These are phyloP conservation scores for Columba guinea DNA, from an alignment of 2,797 vertebrate species.

Conservation along the genomic window DNA sequence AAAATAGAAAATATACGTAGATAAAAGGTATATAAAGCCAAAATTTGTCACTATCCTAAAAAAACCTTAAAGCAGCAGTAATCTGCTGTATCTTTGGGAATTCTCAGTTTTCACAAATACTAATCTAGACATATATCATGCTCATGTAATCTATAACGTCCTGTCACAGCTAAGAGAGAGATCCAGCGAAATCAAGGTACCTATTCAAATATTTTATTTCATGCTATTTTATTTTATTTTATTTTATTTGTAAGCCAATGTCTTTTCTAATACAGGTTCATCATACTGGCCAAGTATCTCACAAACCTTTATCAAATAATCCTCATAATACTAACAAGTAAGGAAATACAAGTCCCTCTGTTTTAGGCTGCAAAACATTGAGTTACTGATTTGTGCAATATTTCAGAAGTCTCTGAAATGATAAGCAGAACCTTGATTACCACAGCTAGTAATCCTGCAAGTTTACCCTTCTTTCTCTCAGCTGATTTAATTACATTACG, in stretches of 20 bases:
- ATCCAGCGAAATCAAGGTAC: neutral
- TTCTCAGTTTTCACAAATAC: neutral
- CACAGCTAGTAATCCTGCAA: neutral
- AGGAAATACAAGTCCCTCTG: neutral
- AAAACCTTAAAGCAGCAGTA: neutral
- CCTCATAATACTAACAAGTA: neutral
- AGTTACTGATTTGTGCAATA: neutral
- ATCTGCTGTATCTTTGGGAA: neutral
- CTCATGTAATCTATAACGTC: neutral
- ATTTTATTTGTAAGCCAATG: neutral
- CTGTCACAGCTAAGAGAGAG: neutral
- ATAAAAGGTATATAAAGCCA: neutral
- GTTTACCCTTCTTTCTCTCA: neutral
- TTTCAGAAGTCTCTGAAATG: neutral
- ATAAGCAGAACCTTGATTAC: neutral
- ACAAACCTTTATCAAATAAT: neutral
- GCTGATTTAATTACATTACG: neutral
- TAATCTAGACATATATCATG: neutral
- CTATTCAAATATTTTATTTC: neutral
- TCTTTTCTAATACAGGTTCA: neutral
- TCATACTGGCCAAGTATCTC: neutral
- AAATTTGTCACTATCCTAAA: neutral
- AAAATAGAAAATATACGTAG: neutral
- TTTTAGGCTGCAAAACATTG: neutral
- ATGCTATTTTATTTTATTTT: neutral